Base-by-base conservation (phyloP, 2,113 vertebrate species). In the Scytalopus superciliaris region DNA sequence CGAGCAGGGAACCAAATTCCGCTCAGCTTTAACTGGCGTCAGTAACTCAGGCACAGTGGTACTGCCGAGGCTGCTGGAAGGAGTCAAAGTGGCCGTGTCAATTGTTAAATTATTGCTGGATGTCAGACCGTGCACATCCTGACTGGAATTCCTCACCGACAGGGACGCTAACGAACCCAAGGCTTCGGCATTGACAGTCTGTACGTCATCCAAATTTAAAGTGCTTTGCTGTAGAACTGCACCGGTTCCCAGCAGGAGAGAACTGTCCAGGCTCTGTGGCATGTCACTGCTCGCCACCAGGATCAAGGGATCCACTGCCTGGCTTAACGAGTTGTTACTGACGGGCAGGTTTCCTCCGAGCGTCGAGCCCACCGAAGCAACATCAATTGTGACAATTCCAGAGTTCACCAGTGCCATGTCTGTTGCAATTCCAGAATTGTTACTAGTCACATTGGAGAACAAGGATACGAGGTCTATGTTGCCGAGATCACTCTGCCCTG, bases 371-470 rank as follows among this genome's bases (percentile, higher is more conserved):
- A 98, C 98, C 0, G 99, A 99, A 52, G 98, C 97, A 2, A 99
- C 98, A 27, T 99, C 99, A 0, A 99, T 98, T 0, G 99, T 99
- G 82, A 99, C 97, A 70, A 99, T 99, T 33, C 99, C 99, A 3
- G 99, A 98, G 96, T 98, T 98, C 85, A 99, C 98, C 47, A 99
- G 81, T 0, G 98, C 98, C 87, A 99, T 98, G 70, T 99, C 99
- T 15, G 98, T 96, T 10, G 98, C 93, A 64, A 98, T 98, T 12
- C 98, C 96, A 2, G 97, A 96, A 5, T 89, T 63, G 50, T 97
- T 98, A 18, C 97, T 97, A 2, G 99, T 98, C 25, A 98, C 97
- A 0, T 98, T 98, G 25, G 99, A 99, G 97, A 99, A 99, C 23
- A 99, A 98, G 6, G 99, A 99, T 14, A 98, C 98, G 0, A 99